Conservation (phyloP, 35 echinoderm and acorn worm species). For the Lytechinus pictus region DNA sequence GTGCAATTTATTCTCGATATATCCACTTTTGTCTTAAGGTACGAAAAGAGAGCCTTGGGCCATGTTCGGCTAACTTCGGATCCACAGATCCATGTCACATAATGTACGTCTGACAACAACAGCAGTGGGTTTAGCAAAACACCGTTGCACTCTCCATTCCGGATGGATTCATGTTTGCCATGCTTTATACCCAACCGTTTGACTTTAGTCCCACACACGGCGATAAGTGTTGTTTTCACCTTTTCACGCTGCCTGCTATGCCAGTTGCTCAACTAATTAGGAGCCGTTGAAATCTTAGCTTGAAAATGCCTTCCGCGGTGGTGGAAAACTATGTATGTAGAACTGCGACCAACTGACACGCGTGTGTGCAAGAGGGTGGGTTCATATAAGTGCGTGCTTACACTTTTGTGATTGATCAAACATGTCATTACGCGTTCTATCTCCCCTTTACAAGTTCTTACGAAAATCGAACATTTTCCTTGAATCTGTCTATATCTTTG, state of each 20-base stretch:
- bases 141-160: not conserved
- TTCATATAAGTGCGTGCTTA: not conserved
- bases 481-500: no score
- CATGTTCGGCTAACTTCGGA: not conserved
- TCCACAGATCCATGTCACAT: no score
- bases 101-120: not conserved
- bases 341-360: not conserved
- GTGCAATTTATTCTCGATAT: not conserved
- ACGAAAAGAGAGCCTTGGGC: not conserved
- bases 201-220: not conserved
- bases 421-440: not conserved
- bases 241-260: conserved; percentile 7
- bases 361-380: not conserved
- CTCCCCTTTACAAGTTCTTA: not conserved
- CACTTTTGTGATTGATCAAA: not conserved
- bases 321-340: not conserved
- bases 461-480: no score
- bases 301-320: not conserved
- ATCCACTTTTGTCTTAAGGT: not conserved
- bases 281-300: conserved; percentile 1
- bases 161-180: not conserved
- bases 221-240: conserved; percentile 11
- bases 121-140: not conserved
- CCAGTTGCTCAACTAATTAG: not conserved
- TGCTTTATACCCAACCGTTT: not conserved